Percentiles rank a stretch among this genome's conserved stretches.
phyloP scores from a whole-genome alignment of 2,888 invertebrate genomes.

The Romanomermis culicivorax region DNA sequence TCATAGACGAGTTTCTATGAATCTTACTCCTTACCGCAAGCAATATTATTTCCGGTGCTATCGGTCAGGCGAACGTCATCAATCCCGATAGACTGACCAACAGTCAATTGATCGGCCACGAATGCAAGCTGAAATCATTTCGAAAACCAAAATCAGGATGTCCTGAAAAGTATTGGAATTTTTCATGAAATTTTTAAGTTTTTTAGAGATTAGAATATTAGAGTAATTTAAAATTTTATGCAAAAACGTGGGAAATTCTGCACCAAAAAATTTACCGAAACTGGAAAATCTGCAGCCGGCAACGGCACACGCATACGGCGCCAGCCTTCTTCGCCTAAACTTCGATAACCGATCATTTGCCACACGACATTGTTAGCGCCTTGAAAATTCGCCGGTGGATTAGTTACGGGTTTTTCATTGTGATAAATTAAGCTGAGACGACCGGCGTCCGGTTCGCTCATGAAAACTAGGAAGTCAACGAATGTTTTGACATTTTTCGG shows the following conservation, averaged over 20 bases:
- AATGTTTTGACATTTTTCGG: conserved; percentile 4
- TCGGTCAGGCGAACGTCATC: conserved; percentile 9
- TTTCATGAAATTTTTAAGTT: not conserved
- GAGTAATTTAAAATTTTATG: too few species aligned
- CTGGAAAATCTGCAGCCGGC: conserved; percentile 6
- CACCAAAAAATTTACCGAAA: conserved; percentile 1
- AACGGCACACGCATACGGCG: conserved; percentile 2
- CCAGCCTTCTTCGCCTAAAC: conserved; percentile 6
- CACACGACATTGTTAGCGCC: conserved; percentile 1
- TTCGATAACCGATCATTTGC: not conserved
- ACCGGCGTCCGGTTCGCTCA: conserved; percentile 5
- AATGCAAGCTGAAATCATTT: conserved; percentile 1
- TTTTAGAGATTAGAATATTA: not conserved
- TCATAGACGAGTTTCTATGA: too few species aligned
- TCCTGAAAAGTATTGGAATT: not conserved
- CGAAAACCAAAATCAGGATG: not conserved
- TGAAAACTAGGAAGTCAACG: conserved; percentile 8
- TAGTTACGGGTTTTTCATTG: not conserved
- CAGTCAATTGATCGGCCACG: conserved; percentile 1
- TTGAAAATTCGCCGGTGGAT: too few species aligned
- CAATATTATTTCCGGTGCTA: conserved; percentile 3
- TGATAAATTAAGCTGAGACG: conserved; percentile 7
- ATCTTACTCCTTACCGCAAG: conserved; percentile 9
- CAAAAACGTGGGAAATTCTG: too few species aligned
- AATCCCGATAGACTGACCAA: conserved; percentile 5